Evolutionary conservation across 2,113 vertebrate species (phyloP), one percentile per base, ranked within the genome.

Genomic region (Hypocryptadius cinnamomeus): DNA sequence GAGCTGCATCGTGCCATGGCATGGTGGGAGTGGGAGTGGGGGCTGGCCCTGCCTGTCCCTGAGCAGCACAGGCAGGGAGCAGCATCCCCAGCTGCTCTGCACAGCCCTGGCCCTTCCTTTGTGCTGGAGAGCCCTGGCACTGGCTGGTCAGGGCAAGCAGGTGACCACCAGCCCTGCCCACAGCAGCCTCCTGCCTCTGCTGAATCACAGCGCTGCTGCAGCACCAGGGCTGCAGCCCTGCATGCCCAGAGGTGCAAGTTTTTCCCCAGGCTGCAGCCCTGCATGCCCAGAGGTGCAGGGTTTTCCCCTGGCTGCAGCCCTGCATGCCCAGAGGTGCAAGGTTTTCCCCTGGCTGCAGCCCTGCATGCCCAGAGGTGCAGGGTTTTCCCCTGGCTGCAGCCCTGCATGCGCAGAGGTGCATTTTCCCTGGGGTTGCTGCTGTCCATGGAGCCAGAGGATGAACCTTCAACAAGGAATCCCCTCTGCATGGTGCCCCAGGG

Each of bases 21-120:
- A 13, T 3, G 5, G 39, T 39, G 39, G 39, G 39, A 39, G 40
- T 40, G 57, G 84, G 28, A 30, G 2, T 1, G 1, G 64, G 44
- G 45, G 39, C 85, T 81, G 76, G 10, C 30, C 57, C 22, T 91
- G 92, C 24, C 60, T 8, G 6, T 33, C 66, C 78, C 44, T 2
- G 47, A 40, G 40, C 61, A 69, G 48, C n/a, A 37, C 51, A 3
- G 45, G 6, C 51, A 18, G 39, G 15, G 8, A 17, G 3, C 30
- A 39, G 66, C 57, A 24, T 30, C 13, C 1, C 25, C 50, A 16
- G 17, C 85, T 70, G 19, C 79, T 21, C 63, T 31, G 44, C 40
- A 12, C 64, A 40, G 6, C 74, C 24, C 61, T 6, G 1, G 12
- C 42, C 1, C 0, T 10, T 57, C 18, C 71, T 50, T 31, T 12